These are phyloP conservation scores for human (Homo sapiens) DNA, from an alignment of 2,113 vertebrate species.

Conservation along the genomic window DNA sequence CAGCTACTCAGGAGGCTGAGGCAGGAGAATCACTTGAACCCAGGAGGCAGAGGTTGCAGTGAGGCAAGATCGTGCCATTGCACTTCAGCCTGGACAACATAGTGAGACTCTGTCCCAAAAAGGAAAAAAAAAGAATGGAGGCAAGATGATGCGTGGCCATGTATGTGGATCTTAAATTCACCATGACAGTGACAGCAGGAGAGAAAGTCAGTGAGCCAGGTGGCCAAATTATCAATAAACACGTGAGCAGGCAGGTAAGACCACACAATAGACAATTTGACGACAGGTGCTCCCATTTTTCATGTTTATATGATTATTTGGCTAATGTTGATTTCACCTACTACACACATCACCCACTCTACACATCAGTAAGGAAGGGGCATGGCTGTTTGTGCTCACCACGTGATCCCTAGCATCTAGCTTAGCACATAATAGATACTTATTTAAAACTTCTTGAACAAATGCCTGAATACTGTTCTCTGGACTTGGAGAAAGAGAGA, in stretches of 20 bases:
- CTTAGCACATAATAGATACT: neutral
- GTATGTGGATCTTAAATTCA: neutral
- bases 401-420: neutral
- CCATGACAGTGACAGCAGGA: neutral
- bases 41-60: too few relatives aligned
- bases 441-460: neutral
- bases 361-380: too few relatives aligned
- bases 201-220: neutral
- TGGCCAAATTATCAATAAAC: neutral
- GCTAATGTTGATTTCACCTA: neutral
- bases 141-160: neutral
- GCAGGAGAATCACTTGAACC: too few relatives aligned
- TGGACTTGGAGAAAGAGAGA: neutral
- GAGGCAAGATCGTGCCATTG: too few relatives aligned
- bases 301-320: neutral
- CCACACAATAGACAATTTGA: too few relatives aligned
- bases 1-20: too few relatives aligned
- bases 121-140: neutral
- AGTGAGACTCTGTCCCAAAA: neutral
- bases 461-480: neutral
- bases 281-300: neutral
- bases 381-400: neutral
- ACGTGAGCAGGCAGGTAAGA: rapidly evolving
- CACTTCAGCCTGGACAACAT: too few relatives aligned
- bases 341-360: too few relatives aligned